phyloP scores from a whole-genome alignment of 2,113 vertebrate genomes.

The Ceyx melanurus region DNA sequence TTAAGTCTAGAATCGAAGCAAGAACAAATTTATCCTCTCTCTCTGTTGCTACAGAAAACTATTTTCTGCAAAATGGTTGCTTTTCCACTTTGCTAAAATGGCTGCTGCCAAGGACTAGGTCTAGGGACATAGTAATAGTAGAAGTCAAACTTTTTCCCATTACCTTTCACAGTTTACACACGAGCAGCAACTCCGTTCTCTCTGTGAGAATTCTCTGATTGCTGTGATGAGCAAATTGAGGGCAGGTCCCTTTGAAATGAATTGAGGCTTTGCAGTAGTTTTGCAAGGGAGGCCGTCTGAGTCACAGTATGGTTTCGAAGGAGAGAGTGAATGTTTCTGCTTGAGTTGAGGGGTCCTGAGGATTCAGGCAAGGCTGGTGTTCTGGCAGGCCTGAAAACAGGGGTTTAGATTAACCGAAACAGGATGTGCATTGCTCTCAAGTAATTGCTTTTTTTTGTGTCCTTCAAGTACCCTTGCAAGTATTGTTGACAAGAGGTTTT shows the following conservation, averaged over 20 bases:
- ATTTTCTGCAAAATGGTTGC: constrained; percentile 12
- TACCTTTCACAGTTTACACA: neutral
- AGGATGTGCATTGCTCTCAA: fast-evolving
- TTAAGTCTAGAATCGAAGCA: neutral
- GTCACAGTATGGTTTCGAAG: neutral
- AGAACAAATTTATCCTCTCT: neutral
- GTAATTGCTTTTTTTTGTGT: neutral
- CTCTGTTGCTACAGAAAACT: neutral
- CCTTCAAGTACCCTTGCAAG: neutral
- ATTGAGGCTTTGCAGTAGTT: neutral
- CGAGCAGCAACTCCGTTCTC: neutral
- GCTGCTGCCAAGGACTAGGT: neutral
- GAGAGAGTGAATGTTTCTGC: neutral
- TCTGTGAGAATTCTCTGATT: neutral
- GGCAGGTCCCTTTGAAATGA: neutral
- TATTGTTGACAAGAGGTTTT: neutral
- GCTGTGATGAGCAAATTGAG: constrained; percentile 8
- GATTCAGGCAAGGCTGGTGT: neutral
- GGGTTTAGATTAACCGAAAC: neutral
- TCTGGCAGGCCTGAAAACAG: neutral
- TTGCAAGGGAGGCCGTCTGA: neutral
- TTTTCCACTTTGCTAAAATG: constrained; percentile 20
- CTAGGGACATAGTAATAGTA: neutral
- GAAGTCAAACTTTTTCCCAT: neutral
- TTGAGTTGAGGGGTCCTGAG: neutral